A percentile compares a stretch with the other conserved stretches of the same genome.
These are phyloP conservation scores for Zenarchopterus dispar DNA, from an alignment of 2,797 vertebrate species.

Conservation along the genomic window DNA sequence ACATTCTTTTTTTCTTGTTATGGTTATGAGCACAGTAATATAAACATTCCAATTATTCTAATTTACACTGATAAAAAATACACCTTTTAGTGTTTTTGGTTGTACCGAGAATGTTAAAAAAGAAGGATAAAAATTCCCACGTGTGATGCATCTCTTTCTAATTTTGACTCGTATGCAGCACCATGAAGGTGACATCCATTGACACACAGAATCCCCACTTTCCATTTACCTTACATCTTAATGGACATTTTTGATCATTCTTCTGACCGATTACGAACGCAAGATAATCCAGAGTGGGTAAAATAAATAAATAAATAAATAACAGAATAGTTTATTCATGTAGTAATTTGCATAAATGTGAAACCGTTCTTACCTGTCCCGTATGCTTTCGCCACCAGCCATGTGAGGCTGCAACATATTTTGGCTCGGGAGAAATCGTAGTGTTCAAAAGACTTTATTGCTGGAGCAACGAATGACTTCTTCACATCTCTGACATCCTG, in stretches of 20 bases:
- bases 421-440: constrained; percentile 96
- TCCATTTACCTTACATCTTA: too few species aligned
- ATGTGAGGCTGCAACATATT: constrained; percentile 93
- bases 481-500: constrained; percentile 85
- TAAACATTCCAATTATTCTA: too few species aligned
- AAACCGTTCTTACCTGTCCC: constrained; percentile 90
- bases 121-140: neutral
- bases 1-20: too few species aligned
- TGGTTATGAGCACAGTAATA: too few species aligned
- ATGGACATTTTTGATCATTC: too few species aligned
- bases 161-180: constrained; percentile 22
- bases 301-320: neutral
- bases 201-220: neutral
- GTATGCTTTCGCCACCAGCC: constrained; percentile 95
- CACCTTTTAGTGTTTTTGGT: too few species aligned
- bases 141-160: constrained; percentile 17
- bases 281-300: neutral
- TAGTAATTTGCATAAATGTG: too few species aligned
- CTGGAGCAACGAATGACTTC: constrained; percentile 90
- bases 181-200: constrained; percentile 29
- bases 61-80: too few species aligned
- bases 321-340: too few species aligned
- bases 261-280: too few species aligned
- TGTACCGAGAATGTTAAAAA: too few species aligned
- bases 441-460: constrained; percentile 94